phyloP scores from a whole-genome alignment of 2,888 invertebrate species.

The Operophtera brumata region DNA sequence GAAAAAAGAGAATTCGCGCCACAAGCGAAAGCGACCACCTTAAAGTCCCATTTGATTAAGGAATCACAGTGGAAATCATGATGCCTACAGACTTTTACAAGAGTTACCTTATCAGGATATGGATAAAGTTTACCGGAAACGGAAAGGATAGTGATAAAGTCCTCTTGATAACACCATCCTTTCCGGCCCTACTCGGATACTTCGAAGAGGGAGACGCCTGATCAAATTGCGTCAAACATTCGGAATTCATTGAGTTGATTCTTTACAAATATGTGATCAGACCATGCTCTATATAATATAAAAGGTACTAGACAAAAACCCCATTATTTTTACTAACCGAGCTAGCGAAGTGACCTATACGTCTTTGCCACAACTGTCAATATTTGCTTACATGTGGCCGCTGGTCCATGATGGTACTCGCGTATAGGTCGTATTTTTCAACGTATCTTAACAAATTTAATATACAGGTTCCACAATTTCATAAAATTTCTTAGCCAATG shows the following conservation, averaged over 20 bases:
- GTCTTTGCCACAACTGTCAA: no score
- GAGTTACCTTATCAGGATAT: background rate
- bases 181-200: background rate
- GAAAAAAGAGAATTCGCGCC: no score
- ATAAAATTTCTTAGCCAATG: no score
- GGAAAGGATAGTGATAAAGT: constrained; percentile 14
- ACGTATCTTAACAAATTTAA: no score
- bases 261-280: background rate
- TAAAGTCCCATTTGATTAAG: background rate
- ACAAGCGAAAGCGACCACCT: background rate
- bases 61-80: background rate
- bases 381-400: no score
- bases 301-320: no score
- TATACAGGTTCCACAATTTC: no score
- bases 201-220: background rate
- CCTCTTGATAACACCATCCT: constrained; percentile 1
- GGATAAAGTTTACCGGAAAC: constrained; percentile 7
- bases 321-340: no score
- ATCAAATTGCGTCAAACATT: background rate
- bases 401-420: no score
- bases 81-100: constrained; percentile 1
- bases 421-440: no score
- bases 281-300: no score
- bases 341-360: no score
- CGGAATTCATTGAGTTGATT: background rate